Conservation (phyloP, 2,113 vertebrate genomes). For the Dipodomys spectabilis region DNA sequence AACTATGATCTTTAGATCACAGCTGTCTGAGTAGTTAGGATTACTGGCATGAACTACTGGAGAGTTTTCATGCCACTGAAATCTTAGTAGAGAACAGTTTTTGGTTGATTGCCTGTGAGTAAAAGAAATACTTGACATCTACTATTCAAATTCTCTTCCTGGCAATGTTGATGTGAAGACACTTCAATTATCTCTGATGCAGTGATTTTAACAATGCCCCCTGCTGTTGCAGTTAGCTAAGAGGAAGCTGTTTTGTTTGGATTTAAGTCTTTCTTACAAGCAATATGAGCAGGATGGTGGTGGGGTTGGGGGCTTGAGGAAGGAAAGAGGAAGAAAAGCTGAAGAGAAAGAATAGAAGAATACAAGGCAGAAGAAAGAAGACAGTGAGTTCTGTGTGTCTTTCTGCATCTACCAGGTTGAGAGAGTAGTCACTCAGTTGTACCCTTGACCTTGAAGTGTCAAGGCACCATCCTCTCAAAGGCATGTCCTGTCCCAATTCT, state of each 20-base stretch:
- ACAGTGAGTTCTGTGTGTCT: not conserved
- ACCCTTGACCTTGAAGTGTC: not conserved
- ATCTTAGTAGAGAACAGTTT: not conserved
- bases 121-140: conserved; percentile 28
- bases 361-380: not conserved
- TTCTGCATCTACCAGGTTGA: not conserved
- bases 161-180: not conserved
- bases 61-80: not conserved
- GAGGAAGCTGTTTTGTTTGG: conserved; percentile 4
- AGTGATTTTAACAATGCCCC: conserved; percentile 30
- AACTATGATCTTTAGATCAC: too few relatives aligned
- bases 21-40: too few relatives aligned
- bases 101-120: not conserved
- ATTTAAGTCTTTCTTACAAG: conserved; percentile 38
- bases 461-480: not conserved
- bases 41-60: too few relatives aligned
- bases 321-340: not conserved
- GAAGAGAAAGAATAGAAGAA: not conserved
- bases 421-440: not conserved
- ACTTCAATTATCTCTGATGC: conserved; percentile 43
- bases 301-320: not conserved
- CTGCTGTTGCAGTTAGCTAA: conserved; percentile 1
- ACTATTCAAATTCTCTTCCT: conserved; percentile 14
- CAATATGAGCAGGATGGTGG: not conserved
- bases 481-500: not conserved